These are phyloP conservation scores for Dromiciops gliroides DNA, from an alignment of 2,113 vertebrate species.

Conservation along the genomic window DNA sequence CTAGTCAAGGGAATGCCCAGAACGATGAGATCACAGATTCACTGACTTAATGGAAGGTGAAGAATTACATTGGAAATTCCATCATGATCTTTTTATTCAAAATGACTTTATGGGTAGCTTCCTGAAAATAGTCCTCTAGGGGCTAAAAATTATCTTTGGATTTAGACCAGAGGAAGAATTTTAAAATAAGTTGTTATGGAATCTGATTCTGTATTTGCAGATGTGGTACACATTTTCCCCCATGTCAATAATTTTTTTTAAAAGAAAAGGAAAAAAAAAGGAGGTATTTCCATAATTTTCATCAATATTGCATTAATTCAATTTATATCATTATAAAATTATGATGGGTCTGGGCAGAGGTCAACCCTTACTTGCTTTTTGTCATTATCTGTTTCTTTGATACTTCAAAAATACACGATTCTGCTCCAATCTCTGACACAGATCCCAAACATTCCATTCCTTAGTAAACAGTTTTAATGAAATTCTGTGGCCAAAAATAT, in stretches of 20 bases:
- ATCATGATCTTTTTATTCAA: constrained; percentile 25
- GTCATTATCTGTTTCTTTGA: background rate
- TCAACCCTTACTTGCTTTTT: constrained; percentile 34
- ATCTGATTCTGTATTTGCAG: background rate
- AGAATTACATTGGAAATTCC: constrained; percentile 26
- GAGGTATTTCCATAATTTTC: background rate
- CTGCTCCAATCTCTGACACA: background rate
- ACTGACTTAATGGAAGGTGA: background rate
- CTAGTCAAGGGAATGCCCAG: background rate
- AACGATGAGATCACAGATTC: background rate
- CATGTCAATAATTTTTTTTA: background rate
- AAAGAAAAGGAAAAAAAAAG: background rate
- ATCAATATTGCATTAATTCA: constrained; percentile 44
- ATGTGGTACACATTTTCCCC: background rate
- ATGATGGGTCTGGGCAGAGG: background rate
- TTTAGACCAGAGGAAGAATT: constrained; percentile 48
- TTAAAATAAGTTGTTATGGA: constrained; percentile 59
- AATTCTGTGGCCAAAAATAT: background rate
- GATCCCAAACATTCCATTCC: background rate
- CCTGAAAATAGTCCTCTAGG: constrained; percentile 15
- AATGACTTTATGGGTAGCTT: constrained; percentile 36
- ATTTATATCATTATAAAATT: background rate
- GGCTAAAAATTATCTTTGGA: constrained; percentile 50
- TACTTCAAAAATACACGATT: background rate
- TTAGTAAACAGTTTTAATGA: background rate